phyloP scores from a whole-genome alignment of 2,797 vertebrate species.

The Lagocephalus sceleratus region DNA sequence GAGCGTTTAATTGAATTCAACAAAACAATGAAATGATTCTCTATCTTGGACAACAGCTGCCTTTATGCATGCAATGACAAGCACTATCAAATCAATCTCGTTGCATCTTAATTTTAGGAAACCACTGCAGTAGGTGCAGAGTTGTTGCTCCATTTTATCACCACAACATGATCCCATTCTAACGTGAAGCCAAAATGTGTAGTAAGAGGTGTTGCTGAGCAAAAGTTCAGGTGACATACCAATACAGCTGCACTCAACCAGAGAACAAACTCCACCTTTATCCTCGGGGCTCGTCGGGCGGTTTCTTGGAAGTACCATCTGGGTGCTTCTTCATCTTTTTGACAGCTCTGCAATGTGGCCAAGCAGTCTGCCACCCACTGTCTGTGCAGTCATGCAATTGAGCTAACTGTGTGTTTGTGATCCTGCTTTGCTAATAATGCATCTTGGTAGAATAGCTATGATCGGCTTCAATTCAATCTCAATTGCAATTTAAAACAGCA shows the following conservation, averaged over 20 bases:
- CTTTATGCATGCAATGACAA: too few relatives aligned
- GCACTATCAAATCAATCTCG: too few relatives aligned
- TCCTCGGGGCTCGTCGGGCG: conserved; percentile 63
- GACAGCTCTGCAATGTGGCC: conserved; percentile 59
- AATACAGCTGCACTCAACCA: conserved; percentile 58
- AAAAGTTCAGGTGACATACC: conserved; percentile 61
- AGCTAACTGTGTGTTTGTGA: conserved; percentile 4
- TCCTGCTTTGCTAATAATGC: too few relatives aligned
- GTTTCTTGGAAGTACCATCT: conserved; percentile 74
- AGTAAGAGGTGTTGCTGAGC: conserved; percentile 20
- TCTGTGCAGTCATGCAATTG: conserved; percentile 33
- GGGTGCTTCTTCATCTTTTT: conserved; percentile 67
- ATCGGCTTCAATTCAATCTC: too few relatives aligned
- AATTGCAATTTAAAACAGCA: too few relatives aligned
- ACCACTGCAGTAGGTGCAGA: not conserved
- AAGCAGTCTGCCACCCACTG: conserved; percentile 47
- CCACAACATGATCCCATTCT: not conserved
- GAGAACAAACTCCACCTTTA: conserved; percentile 60
- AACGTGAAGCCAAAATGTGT: conserved; percentile 9
- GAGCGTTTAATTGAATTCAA: too few relatives aligned
- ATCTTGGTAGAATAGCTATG: too few relatives aligned
- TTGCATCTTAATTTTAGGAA: not conserved
- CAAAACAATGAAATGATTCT: too few relatives aligned
- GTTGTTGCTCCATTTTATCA: not conserved
- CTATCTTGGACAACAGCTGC: too few relatives aligned